Conservation (phyloP, 1,140 invertebrate species). For the Drosophila orosa region DNA sequence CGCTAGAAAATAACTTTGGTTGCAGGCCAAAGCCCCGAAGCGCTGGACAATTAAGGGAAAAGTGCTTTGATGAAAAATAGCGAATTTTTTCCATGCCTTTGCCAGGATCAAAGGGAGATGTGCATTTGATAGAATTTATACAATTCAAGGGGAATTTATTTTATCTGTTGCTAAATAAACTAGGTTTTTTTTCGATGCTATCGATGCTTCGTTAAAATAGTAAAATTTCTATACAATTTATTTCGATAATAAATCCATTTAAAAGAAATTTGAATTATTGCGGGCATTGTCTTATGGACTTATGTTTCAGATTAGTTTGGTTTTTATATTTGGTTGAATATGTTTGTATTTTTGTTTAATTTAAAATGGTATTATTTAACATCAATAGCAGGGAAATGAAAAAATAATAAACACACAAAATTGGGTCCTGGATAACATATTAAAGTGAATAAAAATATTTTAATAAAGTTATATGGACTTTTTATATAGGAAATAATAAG, state of each 20-base stretch:
- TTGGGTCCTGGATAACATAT: background rate
- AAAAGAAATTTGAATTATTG: background rate
- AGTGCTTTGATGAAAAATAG: background rate
- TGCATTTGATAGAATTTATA: background rate
- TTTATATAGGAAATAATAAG: too few species aligned
- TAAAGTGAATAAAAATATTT: too few species aligned
- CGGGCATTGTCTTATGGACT: background rate
- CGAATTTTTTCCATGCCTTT: background rate
- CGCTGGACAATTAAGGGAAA: background rate
- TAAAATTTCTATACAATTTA: background rate
- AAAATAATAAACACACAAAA: background rate
- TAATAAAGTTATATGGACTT: too few species aligned
- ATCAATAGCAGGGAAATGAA: background rate
- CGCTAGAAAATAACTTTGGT: background rate
- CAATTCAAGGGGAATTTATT: background rate
- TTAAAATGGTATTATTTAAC: background rate
- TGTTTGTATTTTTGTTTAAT: background rate
- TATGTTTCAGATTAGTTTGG: background rate
- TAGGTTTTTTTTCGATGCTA: background rate
- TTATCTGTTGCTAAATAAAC: background rate
- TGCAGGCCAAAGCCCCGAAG: slow-evolving; percentile 3
- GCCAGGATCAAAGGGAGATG: background rate
- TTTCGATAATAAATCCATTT: background rate
- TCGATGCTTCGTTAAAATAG: background rate
- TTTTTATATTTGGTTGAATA: background rate